These are phyloP conservation scores for Adelognathus sp. DNA, from an alignment of 2,888 invertebrate species.

Conservation along the genomic window DNA sequence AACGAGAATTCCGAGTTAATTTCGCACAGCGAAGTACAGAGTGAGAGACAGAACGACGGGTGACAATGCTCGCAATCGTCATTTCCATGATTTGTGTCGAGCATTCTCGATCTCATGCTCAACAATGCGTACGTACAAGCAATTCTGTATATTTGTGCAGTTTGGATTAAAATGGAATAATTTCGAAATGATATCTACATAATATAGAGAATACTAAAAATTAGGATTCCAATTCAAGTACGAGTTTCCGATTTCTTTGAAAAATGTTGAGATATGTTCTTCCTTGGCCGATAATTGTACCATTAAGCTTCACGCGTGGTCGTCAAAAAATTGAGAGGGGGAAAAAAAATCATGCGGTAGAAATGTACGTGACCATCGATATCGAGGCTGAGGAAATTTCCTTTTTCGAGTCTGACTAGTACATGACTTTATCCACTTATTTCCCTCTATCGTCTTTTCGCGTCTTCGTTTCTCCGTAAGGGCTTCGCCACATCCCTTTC, in stretches of 20 bases:
- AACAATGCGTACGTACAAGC: not conserved
- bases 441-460: not conserved
- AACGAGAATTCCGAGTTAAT: constrained; percentile 27
- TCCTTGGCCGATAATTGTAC: not conserved
- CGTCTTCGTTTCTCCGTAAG: not conserved
- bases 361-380: not conserved
- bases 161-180: not conserved
- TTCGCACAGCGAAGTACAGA: constrained; percentile 13
- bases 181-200: not conserved
- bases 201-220: not conserved
- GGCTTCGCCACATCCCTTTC: not conserved
- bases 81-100: constrained; percentile 1
- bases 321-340: not conserved
- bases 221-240: no score
- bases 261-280: no score
- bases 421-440: not conserved
- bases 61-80: not conserved
- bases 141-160: not conserved
- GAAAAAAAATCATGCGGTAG: not conserved
- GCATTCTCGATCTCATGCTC: constrained; percentile 17
- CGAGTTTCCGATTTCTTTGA: no score
- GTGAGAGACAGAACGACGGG: not conserved
- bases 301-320: not conserved
- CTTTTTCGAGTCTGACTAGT: not conserved
- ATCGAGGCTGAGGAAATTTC: constrained; percentile 4